A percentile compares a stretch with the other conserved stretches of the same genome.
Conservation (phyloP, 1,140 invertebrate species). For the Temnothorax longispinosus region DNA sequence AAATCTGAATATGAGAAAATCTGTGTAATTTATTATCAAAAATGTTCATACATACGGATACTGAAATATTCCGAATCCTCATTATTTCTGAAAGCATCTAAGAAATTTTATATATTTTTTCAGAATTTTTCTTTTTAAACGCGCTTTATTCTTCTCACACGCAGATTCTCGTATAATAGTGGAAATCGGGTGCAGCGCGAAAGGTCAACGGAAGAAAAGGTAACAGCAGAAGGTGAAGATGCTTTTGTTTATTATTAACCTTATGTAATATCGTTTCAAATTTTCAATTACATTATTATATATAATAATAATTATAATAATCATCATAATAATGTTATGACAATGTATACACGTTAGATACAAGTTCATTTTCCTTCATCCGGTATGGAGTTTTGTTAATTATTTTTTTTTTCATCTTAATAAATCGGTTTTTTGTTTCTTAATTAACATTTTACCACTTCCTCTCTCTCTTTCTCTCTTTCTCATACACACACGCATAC, state of each 20-base stretch:
- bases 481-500: slow-evolving; percentile 1
- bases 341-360: slow-evolving; percentile 86
- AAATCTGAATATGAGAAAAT: no score
- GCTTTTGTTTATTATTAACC: slow-evolving; percentile 86
- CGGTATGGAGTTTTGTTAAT: slow-evolving; percentile 82
- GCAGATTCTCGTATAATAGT: neutral
- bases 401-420: slow-evolving; percentile 81
- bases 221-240: slow-evolving; percentile 82
- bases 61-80: no score
- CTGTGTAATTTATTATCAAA: no score
- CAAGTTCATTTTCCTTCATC: slow-evolving; percentile 81
- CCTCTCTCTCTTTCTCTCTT: slow-evolving; percentile 43
- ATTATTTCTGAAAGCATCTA: no score
- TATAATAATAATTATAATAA: slow-evolving; percentile 81
- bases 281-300: slow-evolving; percentile 86
- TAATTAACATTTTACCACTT: slow-evolving; percentile 75
- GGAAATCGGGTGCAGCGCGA: neutral
- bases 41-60: no score
- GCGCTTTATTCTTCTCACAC: no score
- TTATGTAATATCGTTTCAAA: slow-evolving; percentile 86
- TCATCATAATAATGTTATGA: slow-evolving; percentile 84
- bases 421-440: slow-evolving; percentile 80
- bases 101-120: no score
- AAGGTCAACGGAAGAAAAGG: slow-evolving; percentile 55
- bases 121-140: no score